These are phyloP conservation scores for Hypena proboscidalis DNA, from an alignment of 2,888 invertebrate species.

Conservation along the genomic window DNA sequence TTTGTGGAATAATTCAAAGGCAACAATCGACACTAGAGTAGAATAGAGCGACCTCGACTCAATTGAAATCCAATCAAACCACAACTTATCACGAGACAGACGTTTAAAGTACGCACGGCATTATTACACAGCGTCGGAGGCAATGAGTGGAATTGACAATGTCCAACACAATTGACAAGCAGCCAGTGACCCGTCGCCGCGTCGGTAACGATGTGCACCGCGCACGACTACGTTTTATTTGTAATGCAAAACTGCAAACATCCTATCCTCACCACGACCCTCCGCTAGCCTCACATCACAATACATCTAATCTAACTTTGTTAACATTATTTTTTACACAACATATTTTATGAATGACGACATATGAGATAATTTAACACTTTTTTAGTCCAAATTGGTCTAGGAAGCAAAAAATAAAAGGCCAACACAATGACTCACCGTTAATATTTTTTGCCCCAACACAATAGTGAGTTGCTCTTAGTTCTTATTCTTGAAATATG, in stretches of 20 bases:
- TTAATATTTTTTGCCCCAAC: conserved; percentile 21
- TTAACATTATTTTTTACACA: conserved; percentile 16
- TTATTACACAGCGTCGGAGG: conserved; percentile 52
- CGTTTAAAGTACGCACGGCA: conserved; percentile 46
- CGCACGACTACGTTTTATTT: conserved; percentile 64
- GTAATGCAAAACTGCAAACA: conserved; percentile 74
- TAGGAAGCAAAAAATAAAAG: conserved; percentile 43
- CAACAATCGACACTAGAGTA: conserved; percentile 28
- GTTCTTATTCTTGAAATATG: conserved; percentile 25
- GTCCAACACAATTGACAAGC: conserved; percentile 57
- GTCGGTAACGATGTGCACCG: conserved; percentile 51
- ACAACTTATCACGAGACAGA: conserved; percentile 44
- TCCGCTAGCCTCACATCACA: conserved; percentile 22
- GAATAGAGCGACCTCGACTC: conserved; percentile 50
- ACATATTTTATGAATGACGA: conserved; percentile 27
- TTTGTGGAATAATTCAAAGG: conserved; percentile 50
- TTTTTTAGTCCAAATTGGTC: conserved; percentile 25
- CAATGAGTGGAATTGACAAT: conserved; percentile 64
- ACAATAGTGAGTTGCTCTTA: conserved; percentile 25
- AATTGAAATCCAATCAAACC: conserved; percentile 64
- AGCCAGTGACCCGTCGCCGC: conserved; percentile 57
- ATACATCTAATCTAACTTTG: conserved; percentile 12
- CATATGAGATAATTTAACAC: conserved; percentile 25
- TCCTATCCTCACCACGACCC: conserved; percentile 58
- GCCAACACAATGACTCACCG: conserved; percentile 41